Conservation (phyloP, 2,113 vertebrate genomes). For the Colius striatus region DNA sequence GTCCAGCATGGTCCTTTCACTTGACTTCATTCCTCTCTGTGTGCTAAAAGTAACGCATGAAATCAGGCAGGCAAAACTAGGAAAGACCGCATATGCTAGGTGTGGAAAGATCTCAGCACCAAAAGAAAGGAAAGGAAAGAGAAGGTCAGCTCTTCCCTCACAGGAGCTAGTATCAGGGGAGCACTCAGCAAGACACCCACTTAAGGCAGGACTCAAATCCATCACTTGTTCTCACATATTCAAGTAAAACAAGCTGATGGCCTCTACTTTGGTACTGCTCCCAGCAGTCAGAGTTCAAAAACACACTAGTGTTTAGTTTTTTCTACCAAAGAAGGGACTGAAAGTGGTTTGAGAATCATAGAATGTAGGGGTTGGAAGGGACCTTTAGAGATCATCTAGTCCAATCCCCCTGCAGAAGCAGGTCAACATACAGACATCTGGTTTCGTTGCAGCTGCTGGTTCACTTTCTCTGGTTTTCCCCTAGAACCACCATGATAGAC, state of each 20-base stretch:
- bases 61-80: neutral
- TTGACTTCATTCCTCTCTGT: neutral
- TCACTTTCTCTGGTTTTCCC: neutral
- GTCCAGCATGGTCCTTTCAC: neutral
- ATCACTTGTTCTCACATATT: neutral
- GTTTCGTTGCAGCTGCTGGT: neutral
- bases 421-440: neutral
- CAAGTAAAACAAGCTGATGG: neutral
- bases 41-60: neutral
- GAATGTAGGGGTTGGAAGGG: too few relatives aligned
- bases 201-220: neutral
- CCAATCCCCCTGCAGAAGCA: too few relatives aligned
- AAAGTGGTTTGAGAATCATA: neutral
- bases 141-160: neutral
- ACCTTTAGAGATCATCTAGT: too few relatives aligned
- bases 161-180: neutral
- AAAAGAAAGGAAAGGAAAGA: neutral
- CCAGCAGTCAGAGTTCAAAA: neutral
- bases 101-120: neutral
- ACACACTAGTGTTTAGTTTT: neutral
- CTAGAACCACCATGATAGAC: neutral
- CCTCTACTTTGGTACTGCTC: neutral
- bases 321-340: neutral
- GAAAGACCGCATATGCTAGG: accelerated
- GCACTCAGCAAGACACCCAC: neutral